A percentile compares a stretch with the other conserved stretches of the same genome.
Evolutionary conservation across 2,113 vertebrate genomes (phyloP).

Genomic region (Solea senegalensis): DNA sequence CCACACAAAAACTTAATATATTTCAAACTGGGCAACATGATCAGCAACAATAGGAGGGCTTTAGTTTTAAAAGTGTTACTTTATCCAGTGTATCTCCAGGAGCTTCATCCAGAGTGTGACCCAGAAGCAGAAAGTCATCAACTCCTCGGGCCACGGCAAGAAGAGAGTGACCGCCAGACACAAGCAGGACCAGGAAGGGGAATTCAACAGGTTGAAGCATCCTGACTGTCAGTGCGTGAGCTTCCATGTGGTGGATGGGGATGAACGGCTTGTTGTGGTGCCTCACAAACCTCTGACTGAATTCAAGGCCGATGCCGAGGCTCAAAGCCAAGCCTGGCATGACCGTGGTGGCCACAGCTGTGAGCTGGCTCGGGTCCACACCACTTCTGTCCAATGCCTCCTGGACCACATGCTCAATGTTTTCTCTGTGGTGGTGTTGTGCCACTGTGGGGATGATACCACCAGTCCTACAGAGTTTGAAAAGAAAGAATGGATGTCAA

Average conservation of each 20-base stretch:
- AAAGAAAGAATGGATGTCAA: not conserved
- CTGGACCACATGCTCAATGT: slow-evolving; percentile 86
- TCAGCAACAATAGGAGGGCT: not conserved
- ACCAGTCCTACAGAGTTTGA: slow-evolving; percentile 82
- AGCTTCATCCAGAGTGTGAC: slow-evolving; percentile 88
- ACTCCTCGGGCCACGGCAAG: slow-evolving; percentile 88
- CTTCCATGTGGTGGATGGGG: slow-evolving; percentile 98
- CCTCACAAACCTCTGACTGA: slow-evolving; percentile 84
- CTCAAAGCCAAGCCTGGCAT: slow-evolving; percentile 91
- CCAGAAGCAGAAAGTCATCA: slow-evolving; percentile 92
- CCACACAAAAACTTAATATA: not conserved
- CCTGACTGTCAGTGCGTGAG: slow-evolving; percentile 91
- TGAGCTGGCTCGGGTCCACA: slow-evolving; percentile 79
- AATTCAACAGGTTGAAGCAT: slow-evolving; percentile 86
- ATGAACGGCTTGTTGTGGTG: slow-evolving; percentile 88
- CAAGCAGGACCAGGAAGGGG: slow-evolving; percentile 92
- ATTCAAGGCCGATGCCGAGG: slow-evolving; percentile 86
- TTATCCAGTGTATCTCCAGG: slow-evolving; percentile 94
- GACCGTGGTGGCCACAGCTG: slow-evolving; percentile 90
- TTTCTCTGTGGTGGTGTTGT: slow-evolving; percentile 89
- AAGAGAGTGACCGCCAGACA: slow-evolving; percentile 94
- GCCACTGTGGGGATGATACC: slow-evolving; percentile 93
- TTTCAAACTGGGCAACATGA: not conserved
- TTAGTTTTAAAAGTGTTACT: slow-evolving; percentile 70
- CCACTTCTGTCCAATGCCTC: slow-evolving; percentile 83